These are phyloP conservation scores for Cyclina sinensis DNA, from an alignment of 1,140 invertebrate species.

Conservation along the genomic window DNA sequence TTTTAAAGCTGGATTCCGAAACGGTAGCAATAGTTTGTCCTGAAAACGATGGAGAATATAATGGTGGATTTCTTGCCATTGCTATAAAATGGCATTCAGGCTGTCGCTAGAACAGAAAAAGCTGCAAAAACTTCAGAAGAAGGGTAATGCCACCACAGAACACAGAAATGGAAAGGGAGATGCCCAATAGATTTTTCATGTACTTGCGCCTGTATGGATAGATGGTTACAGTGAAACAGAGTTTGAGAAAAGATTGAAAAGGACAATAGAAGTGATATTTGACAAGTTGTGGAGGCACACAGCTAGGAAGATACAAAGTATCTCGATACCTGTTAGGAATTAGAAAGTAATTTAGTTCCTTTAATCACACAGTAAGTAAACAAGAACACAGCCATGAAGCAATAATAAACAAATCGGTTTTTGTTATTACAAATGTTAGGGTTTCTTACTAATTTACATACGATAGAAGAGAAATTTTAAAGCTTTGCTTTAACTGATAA, in stretches of 20 bases:
- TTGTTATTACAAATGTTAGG: too few relatives aligned
- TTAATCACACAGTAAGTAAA: too few relatives aligned
- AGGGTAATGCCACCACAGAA: not conserved
- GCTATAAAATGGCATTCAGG: not conserved
- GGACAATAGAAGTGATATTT: not conserved
- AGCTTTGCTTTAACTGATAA: too few relatives aligned
- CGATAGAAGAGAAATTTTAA: too few relatives aligned
- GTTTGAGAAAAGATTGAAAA: not conserved
- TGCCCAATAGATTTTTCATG: not conserved
- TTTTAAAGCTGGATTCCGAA: not conserved
- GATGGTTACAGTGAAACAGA: not conserved
- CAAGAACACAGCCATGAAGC: too few relatives aligned
- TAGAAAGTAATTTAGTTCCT: too few relatives aligned
- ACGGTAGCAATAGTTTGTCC: conserved; percentile 8
- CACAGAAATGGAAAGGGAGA: not conserved
- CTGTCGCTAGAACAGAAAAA: not conserved
- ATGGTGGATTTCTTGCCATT: not conserved
- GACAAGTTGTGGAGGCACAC: not conserved
- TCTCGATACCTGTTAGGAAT: not conserved
- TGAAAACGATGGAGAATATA: not conserved
- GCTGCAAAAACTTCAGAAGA: not conserved
- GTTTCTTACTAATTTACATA: too few relatives aligned
- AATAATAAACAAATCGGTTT: too few relatives aligned
- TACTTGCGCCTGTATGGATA: not conserved
- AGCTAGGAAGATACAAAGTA: not conserved